phyloP scores from a whole-genome alignment of 2,888 invertebrate genomes.

The Dromius quadrimaculatus region DNA sequence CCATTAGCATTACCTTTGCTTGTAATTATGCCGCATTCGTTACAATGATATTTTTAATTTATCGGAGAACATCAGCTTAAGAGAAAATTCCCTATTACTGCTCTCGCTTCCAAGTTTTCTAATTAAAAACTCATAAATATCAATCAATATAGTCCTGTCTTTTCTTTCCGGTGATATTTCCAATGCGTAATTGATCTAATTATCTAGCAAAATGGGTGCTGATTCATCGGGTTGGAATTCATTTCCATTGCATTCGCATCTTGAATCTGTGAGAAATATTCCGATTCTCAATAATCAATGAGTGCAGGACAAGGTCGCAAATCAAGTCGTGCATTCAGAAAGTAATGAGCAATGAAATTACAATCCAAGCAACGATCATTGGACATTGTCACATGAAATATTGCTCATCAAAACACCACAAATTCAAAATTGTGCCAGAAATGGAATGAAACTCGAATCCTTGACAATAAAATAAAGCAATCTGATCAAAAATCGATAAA shows the following conservation, averaged over 20 bases:
- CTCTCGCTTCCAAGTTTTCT: neutral
- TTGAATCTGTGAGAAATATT: conserved; percentile 39
- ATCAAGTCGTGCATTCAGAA: conserved; percentile 2
- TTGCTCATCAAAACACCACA: too few relatives aligned
- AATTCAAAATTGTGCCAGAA: too few relatives aligned
- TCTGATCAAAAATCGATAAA: too few relatives aligned
- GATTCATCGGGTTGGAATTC: conserved; percentile 30
- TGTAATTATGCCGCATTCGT: conserved; percentile 37
- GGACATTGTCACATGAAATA: too few relatives aligned
- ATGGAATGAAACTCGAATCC: too few relatives aligned
- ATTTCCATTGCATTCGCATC: conserved; percentile 36
- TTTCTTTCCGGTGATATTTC: conserved; percentile 28
- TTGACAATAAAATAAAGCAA: too few relatives aligned
- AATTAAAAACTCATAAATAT: conserved; percentile 30
- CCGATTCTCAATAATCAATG: conserved; percentile 31
- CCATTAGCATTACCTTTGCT: conserved; percentile 36
- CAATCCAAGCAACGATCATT: too few relatives aligned
- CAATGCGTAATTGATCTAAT: conserved; percentile 35
- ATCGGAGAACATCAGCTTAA: neutral
- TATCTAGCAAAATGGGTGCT: conserved; percentile 30
- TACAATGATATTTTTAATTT: conserved; percentile 33
- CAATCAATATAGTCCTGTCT: conserved; percentile 9
- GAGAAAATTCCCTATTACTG: conserved; percentile 1
- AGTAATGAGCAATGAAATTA: conserved; percentile 1
- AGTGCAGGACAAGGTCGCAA: neutral